Evolutionary conservation across 1,140 invertebrate genomes (phyloP).

Genomic region (Ectropis grisescens): DNA sequence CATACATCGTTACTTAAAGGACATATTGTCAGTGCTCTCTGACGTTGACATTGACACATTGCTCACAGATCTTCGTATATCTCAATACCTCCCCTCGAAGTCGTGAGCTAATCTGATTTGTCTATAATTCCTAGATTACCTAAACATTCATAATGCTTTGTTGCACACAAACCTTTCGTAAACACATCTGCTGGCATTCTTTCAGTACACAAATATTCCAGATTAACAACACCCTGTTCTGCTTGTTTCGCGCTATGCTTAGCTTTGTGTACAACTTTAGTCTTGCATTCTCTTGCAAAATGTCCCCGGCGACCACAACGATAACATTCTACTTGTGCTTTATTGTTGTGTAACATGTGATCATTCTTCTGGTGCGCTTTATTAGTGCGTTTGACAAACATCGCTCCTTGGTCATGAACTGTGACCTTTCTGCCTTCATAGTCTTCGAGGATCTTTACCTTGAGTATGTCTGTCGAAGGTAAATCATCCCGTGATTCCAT

Average conservation of each 20-base stretch:
- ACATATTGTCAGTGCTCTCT: no score
- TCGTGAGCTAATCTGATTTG: constrained; percentile 5
- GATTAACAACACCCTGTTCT: constrained; percentile 10
- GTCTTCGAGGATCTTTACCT: constrained; percentile 19
- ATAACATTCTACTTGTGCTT: constrained; percentile 12
- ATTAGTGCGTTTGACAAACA: constrained; percentile 5
- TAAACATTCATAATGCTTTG: constrained; percentile 12
- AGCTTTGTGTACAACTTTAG: constrained; percentile 9
- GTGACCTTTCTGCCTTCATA: constrained; percentile 12
- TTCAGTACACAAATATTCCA: constrained; percentile 12
- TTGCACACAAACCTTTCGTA: constrained; percentile 10
- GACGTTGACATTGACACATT: no score
- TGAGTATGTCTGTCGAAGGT: constrained; percentile 14
- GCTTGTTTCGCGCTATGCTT: constrained; percentile 11
- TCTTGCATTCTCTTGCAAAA: constrained; percentile 15
- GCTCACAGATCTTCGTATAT: no score
- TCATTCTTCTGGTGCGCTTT: neutral
- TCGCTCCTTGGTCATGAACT: constrained; percentile 12
- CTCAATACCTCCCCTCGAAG: constrained; percentile 17
- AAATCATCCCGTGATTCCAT: constrained; percentile 22
- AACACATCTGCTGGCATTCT: constrained; percentile 16
- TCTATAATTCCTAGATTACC: constrained; percentile 10
- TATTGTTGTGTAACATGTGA: constrained; percentile 4
- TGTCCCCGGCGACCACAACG: constrained; percentile 18
- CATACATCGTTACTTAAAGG: no score